A percentile compares a stretch with the other conserved stretches of the same genome.
These are phyloP conservation scores for Diplogasteroides magnus DNA, from an alignment of 1,140 invertebrate genomes.

Conservation along the genomic window DNA sequence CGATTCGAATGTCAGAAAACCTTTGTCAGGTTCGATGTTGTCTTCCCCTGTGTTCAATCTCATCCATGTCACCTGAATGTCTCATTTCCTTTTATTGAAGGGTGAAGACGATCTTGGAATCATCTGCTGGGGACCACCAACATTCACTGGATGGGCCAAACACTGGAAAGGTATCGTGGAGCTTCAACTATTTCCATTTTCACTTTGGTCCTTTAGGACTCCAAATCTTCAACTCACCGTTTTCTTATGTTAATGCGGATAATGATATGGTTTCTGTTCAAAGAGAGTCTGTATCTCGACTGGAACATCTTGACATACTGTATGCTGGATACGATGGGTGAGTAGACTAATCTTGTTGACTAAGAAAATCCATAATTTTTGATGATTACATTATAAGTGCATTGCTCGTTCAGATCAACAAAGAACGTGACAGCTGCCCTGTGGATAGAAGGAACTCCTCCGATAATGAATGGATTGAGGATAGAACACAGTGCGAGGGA, in stretches of 20 bases:
- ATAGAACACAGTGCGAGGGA: slow-evolving; percentile 48
- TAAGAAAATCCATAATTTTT: not conserved
- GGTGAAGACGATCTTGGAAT: slow-evolving; percentile 54
- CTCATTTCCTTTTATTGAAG: no score
- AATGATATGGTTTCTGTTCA: slow-evolving; percentile 47
- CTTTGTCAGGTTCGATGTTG: slow-evolving; percentile 39
- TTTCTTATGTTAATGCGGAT: slow-evolving; percentile 46
- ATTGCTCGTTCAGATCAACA: slow-evolving; percentile 26
- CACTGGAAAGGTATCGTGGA: slow-evolving; percentile 55
- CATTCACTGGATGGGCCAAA: slow-evolving; percentile 49
- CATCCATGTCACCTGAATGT: no score
- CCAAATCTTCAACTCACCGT: slow-evolving; percentile 49
- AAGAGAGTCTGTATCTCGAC: slow-evolving; percentile 43
- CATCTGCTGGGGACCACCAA: slow-evolving; percentile 53
- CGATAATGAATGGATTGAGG: slow-evolving; percentile 53
- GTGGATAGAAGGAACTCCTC: slow-evolving; percentile 54
- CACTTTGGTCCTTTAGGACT: slow-evolving; percentile 38
- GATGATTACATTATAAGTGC: not conserved
- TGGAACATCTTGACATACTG: slow-evolving; percentile 51
- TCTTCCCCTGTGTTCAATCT: no score
- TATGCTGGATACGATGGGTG: slow-evolving; percentile 53
- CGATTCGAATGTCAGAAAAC: slow-evolving; percentile 49
- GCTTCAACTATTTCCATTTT: no score
- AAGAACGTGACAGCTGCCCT: slow-evolving; percentile 51
- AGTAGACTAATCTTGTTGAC: slow-evolving; percentile 10